Evolutionary conservation across 2,113 vertebrate genomes (phyloP), one percentile per base, ranked within the genome.

Genomic region (Myodes glareolus): DNA sequence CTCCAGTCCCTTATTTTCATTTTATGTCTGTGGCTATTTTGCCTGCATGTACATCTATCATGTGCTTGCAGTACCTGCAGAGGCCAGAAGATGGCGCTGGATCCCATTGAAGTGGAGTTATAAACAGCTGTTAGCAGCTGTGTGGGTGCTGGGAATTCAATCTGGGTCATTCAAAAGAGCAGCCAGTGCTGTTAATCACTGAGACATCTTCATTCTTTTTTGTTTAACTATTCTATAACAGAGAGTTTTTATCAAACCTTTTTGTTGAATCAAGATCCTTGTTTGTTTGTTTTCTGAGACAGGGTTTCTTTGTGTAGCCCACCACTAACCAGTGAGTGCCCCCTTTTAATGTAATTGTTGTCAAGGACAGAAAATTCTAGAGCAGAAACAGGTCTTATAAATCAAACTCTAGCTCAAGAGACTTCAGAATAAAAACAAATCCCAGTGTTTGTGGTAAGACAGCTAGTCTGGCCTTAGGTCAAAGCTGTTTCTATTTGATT

Each of bases 321-420:
- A 72, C 33, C 33, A 72, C 68, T n/a, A 7, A 17, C 68, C 23
- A 72, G 68, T 7, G 17, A 72, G 68, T 36, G 7, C 68, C 36
- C 33, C 19, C 14, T 8, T 73, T 70, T 72, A 78, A 93, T 65
- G 50, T 10, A 55, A 19, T 84, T 75, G 45, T 88, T 85, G 39
- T 72, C 47, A 94, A 94, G 58, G 65, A 96, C 55, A 93, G 75
- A 92, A 76, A 58, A 58, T 47, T 90, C 33, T 80, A 19, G 23
- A 82, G 33, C 36, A 87, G 90, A 93, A 76, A 91, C 45, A 39
- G 36, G 68, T 88, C 78, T 39, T 68, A 80, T 25, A 65, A 84
- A 77, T 29, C 76, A 90, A 92, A 70, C 23, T 90, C 31, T 73
- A 63, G 21, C 33, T 39, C 36, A 75, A 82, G 75, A 90, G 55